These are phyloP conservation scores for Ascaphus truei DNA, from an alignment of 2,113 vertebrate species.

Conservation along the genomic window DNA sequence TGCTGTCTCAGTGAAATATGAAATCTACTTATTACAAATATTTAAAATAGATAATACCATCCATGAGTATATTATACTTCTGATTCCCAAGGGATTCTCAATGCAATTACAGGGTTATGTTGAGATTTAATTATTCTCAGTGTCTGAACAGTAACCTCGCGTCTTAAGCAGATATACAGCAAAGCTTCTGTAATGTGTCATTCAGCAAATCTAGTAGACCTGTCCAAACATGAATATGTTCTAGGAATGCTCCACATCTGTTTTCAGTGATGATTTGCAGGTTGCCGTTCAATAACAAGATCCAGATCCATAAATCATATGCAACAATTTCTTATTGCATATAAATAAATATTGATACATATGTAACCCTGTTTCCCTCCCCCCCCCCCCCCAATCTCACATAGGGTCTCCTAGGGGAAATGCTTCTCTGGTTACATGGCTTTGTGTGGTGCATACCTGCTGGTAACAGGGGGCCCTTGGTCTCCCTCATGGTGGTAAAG, in stretches of 20 bases:
- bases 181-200: neutral
- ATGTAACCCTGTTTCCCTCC: no score
- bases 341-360: no score
- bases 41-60: no score
- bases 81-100: no score
- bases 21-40: neutral
- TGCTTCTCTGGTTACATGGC: no score
- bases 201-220: neutral
- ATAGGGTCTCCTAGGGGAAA: no score
- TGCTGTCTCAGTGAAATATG: no score
- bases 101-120: neutral
- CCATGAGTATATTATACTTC: no score
- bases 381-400: no score
- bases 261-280: neutral
- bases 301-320: slow-evolving; percentile 1
- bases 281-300: neutral
- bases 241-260: neutral
- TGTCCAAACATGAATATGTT: neutral
- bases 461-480: no score
- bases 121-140: neutral
- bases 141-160: neutral
- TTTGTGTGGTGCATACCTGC: no score
- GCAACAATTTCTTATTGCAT: neutral
- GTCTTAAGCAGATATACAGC: neutral
- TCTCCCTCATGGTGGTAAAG: no score